Conservation (phyloP, 1,140 invertebrate genomes). For the Phymastichus coffea region DNA sequence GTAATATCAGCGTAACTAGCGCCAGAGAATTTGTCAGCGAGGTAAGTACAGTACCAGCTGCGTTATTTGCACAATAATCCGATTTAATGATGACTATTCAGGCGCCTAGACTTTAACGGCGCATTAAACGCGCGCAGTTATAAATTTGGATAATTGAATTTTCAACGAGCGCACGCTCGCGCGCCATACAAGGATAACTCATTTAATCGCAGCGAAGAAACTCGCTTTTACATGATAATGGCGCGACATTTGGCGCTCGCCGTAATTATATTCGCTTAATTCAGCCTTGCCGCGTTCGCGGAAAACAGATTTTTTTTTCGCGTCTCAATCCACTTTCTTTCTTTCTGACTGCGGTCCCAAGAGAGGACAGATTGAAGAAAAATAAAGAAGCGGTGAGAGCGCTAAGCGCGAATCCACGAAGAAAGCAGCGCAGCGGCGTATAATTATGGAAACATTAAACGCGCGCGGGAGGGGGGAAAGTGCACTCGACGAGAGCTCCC, state of each 20-base stretch:
- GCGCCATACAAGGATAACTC: neutral
- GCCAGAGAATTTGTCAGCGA: no score
- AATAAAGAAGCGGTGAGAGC: neutral
- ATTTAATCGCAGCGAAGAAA: neutral
- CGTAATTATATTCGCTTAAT: neutral
- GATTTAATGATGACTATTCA: neutral
- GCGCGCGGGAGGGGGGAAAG: neutral
- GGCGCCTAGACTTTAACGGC: neutral
- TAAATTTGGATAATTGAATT: neutral
- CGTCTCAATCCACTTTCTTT: neutral
- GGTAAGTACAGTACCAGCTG: no score
- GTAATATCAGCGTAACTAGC: no score
- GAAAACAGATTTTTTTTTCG: neutral
- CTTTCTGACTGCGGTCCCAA: neutral
- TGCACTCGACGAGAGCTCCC: neutral
- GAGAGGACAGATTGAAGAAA: neutral
- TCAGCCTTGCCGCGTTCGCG: neutral
- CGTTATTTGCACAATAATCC: no score
- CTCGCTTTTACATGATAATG: neutral
- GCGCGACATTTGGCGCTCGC: neutral
- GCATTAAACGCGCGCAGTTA: neutral
- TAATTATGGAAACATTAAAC: conserved; percentile 34
- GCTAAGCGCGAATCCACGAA: neutral
- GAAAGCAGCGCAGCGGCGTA: neutral
- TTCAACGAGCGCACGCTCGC: neutral